Percentiles rank a stretch among this genome's conserved stretches.
These are phyloP conservation scores for Telmatherina bonti DNA, from an alignment of 2,797 vertebrate genomes.

Conservation along the genomic window DNA sequence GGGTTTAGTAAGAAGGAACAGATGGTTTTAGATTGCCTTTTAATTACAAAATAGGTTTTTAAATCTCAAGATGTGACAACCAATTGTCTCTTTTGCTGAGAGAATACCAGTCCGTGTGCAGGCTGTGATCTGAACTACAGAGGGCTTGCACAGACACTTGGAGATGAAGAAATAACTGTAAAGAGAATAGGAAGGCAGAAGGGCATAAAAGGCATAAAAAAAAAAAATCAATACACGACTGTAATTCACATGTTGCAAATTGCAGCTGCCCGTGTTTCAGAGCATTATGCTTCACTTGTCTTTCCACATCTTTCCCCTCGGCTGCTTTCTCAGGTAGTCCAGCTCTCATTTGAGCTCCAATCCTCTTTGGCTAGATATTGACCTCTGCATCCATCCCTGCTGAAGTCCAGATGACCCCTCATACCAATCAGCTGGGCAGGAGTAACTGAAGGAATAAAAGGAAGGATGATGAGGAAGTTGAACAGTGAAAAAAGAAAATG, in stretches of 20 bases:
- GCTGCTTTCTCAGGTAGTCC: constrained; percentile 57
- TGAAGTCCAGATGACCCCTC: constrained; percentile 59
- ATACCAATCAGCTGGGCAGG: constrained; percentile 52
- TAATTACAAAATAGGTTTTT: constrained; percentile 45
- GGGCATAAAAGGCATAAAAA: constrained; percentile 24
- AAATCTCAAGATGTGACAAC: constrained; percentile 16
- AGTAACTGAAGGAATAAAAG: constrained; percentile 20
- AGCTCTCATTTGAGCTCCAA: constrained; percentile 61
- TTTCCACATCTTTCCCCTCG: constrained; percentile 53
- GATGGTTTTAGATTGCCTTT: constrained; percentile 49
- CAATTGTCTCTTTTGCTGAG: constrained; percentile 8
- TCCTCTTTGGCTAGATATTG: constrained; percentile 70
- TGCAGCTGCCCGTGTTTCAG: constrained; percentile 33
- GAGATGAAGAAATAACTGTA: constrained; percentile 14
- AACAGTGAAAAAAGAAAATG: constrained; percentile 42
- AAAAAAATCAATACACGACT: constrained; percentile 52
- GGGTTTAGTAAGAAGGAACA: constrained; percentile 35
- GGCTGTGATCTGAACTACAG: constrained; percentile 3
- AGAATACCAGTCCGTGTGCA: background rate
- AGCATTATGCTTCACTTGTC: constrained; percentile 52
- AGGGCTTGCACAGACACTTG: background rate
- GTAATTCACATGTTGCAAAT: constrained; percentile 61
- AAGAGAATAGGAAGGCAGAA: constrained; percentile 26
- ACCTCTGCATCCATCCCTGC: constrained; percentile 66
- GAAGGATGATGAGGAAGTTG: constrained; percentile 2